Percentiles rank a stretch among this genome's conserved stretches.
Conservation (phyloP, 2,797 vertebrate species). For the Pseudochromis fuscus region DNA sequence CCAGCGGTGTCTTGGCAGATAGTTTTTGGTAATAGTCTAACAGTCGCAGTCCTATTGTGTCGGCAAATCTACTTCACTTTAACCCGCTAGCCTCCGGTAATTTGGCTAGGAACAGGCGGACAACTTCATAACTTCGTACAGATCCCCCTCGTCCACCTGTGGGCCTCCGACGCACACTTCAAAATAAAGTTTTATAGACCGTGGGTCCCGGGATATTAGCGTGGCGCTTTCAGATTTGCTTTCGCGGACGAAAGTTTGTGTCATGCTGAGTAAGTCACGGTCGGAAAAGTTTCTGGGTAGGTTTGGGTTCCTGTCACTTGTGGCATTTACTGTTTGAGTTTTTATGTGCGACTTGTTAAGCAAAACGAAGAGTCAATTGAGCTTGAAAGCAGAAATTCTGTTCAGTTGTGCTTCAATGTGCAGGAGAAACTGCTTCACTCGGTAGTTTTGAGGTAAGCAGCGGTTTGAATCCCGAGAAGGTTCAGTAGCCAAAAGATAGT, state of each 20-base stretch:
- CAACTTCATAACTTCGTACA: constrained; percentile 16
- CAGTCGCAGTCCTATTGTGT: constrained; percentile 40
- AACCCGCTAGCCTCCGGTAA: constrained; percentile 35
- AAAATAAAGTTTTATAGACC: constrained; percentile 59
- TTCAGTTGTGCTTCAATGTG: constrained; percentile 18
- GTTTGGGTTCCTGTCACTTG: constrained; percentile 25
- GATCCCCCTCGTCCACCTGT: constrained; percentile 34
- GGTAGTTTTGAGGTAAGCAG: constrained; percentile 1
- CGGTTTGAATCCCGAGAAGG: background rate
- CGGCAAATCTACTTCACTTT: constrained; percentile 43
- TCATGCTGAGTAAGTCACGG: constrained; percentile 35
- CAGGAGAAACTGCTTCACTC: background rate
- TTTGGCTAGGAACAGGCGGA: constrained; percentile 12
- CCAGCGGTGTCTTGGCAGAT: constrained; percentile 57
- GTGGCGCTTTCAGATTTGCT: constrained; percentile 14
- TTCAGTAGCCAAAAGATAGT: constrained; percentile 7
- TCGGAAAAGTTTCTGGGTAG: constrained; percentile 9
- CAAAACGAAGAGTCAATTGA: constrained; percentile 27
- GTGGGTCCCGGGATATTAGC: constrained; percentile 8
- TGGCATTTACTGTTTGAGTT: constrained; percentile 23
- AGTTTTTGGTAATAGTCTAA: constrained; percentile 33
- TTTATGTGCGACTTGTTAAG: constrained; percentile 3
- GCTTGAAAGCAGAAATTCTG: constrained; percentile 35
- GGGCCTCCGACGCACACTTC: constrained; percentile 21
- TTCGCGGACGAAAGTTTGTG: constrained; percentile 43